phyloP scores from a whole-genome alignment of 1,140 invertebrate species.

The Phenacoccus solenopsis region DNA sequence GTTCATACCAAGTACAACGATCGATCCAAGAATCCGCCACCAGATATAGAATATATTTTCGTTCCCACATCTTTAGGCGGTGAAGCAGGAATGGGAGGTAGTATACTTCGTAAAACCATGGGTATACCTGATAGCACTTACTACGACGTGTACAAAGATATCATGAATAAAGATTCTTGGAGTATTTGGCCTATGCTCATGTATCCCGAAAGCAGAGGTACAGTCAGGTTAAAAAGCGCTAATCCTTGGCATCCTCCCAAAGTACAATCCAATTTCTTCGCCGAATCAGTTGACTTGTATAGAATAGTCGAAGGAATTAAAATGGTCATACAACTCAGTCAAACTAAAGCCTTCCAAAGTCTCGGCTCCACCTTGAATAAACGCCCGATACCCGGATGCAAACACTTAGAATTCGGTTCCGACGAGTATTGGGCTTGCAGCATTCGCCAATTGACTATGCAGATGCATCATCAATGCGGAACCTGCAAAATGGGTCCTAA shows the following conservation, averaged over 20 bases:
- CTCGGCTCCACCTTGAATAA: constrained; percentile 46
- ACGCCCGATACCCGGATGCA: constrained; percentile 52
- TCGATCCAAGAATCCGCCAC: constrained; percentile 41
- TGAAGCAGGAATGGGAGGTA: constrained; percentile 31
- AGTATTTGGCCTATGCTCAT: constrained; percentile 47
- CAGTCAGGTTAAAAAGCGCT: constrained; percentile 39
- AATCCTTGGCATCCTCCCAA: constrained; percentile 47
- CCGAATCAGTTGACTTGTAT: constrained; percentile 30
- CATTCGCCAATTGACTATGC: constrained; percentile 48
- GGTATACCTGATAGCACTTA: constrained; percentile 24
- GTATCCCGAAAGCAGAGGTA: constrained; percentile 43
- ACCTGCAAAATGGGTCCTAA: constrained; percentile 46
- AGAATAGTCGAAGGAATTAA: constrained; percentile 28
- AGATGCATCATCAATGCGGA: constrained; percentile 60
- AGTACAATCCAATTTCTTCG: constrained; percentile 52
- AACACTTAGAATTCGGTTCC: constrained; percentile 41
- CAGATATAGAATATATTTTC: constrained; percentile 48
- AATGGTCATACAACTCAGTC: constrained; percentile 27
- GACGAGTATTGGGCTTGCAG: constrained; percentile 64
- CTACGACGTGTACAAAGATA: constrained; percentile 21
- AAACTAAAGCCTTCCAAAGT: constrained; percentile 31
- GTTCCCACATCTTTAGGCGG: constrained; percentile 35
- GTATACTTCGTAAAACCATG: constrained; percentile 25
- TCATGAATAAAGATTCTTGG: constrained; percentile 42
- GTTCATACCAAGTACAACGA: constrained; percentile 41